These are phyloP conservation scores for Lutjanus argentimaculatus DNA, from an alignment of 2,797 vertebrate species.

Conservation along the genomic window DNA sequence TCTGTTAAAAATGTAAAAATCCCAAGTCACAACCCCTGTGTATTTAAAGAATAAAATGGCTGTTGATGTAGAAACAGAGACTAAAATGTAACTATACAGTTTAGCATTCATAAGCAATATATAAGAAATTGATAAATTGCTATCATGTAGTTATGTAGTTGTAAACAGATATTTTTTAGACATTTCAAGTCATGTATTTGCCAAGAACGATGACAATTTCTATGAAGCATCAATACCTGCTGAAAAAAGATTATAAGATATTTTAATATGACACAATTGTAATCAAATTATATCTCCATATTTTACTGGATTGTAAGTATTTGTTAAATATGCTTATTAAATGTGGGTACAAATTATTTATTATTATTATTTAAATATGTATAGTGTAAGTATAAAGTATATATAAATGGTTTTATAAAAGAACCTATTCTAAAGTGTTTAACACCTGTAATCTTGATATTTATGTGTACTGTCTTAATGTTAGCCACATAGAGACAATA, in stretches of 20 bases:
- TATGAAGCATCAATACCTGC: not conserved
- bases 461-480: not conserved
- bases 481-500: not conserved
- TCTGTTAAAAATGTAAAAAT: not conserved
- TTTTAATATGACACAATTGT: not conserved
- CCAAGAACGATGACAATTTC: not conserved
- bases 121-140: not conserved
- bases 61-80: not conserved
- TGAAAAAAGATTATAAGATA: not conserved
- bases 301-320: not conserved
- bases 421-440: not conserved
- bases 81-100: not conserved
- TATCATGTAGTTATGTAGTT: not conserved
- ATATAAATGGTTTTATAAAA: too few relatives aligned
- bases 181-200: not conserved
- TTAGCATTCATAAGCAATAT: not conserved
- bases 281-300: not conserved
- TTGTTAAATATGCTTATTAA: not conserved
- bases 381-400: not conserved
- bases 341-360: not conserved
- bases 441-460: not conserved
- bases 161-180: not conserved
- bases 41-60: not conserved
- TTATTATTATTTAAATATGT: not conserved
- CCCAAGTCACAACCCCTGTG: not conserved